Conservation (phyloP, 1,140 invertebrate species). For the Bombus huntii region DNA sequence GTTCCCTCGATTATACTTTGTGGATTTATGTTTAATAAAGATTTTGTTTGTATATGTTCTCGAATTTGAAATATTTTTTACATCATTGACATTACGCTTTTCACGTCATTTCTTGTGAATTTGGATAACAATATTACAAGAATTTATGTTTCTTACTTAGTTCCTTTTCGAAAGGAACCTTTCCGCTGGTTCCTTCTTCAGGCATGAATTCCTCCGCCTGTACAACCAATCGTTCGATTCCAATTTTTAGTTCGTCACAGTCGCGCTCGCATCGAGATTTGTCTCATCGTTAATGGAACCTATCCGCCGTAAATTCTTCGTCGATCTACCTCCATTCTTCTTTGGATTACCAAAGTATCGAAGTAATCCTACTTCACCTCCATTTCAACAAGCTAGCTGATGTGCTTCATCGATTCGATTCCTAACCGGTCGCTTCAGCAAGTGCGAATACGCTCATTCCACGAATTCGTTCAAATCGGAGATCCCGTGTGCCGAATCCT, state of each 20-base stretch:
- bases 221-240: no score
- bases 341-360: not conserved
- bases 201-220: not conserved
- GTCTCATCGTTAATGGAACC: not conserved
- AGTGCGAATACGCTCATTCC: not conserved
- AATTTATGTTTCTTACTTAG: not conserved
- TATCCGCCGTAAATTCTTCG: constrained; percentile 33
- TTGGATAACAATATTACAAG: not conserved
- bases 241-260: constrained; percentile 9
- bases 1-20: not conserved
- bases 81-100: no score
- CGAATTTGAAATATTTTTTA: not conserved
- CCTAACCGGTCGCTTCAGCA: not conserved
- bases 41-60: not conserved
- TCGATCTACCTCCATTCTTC: constrained; percentile 28
- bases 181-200: no score
- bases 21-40: not conserved
- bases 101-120: not conserved
- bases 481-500: not conserved
- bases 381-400: not conserved
- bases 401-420: constrained; percentile 19
- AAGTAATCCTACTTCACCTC: constrained; percentile 30
- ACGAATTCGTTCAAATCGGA: not conserved
- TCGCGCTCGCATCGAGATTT: not conserved
- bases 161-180: not conserved